Percentiles rank a stretch among this genome's conserved stretches.
These are phyloP conservation scores for Ophonus ardosiacus DNA, from an alignment of 2,888 invertebrate genomes.

Conservation along the genomic window DNA sequence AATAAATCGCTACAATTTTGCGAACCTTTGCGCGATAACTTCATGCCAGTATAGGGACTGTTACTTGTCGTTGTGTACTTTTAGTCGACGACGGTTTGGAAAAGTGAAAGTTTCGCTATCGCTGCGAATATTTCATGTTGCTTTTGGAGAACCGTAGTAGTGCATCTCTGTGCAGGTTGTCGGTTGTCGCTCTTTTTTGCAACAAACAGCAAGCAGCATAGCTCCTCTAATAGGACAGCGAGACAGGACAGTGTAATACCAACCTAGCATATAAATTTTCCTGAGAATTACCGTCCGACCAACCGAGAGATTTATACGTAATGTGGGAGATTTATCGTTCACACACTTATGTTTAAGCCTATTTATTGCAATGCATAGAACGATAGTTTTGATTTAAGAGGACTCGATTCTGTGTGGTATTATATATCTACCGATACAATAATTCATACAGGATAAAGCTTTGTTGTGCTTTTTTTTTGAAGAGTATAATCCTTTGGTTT, in stretches of 20 bases:
- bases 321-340: constrained; percentile 59
- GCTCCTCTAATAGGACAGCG: constrained; percentile 44
- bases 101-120: too few relatives aligned
- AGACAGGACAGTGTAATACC: constrained; percentile 59
- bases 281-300: constrained; percentile 59
- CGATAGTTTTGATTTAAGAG: constrained; percentile 42
- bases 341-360: constrained; percentile 44
- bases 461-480: neutral
- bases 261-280: constrained; percentile 59
- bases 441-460: neutral
- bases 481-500: neutral
- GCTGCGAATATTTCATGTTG: too few relatives aligned
- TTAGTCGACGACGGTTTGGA: too few relatives aligned
- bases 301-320: constrained; percentile 55
- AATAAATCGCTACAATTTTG: too few relatives aligned
- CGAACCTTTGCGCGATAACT: too few relatives aligned
- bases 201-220: constrained; percentile 34
- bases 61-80: too few relatives aligned
- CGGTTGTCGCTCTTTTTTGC: neutral
- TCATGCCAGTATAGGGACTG: too few relatives aligned
- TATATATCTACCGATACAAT: neutral
- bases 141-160: too few relatives aligned
- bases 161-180: neutral
- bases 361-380: constrained; percentile 45
- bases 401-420: neutral